Base-by-base conservation (phyloP, 2,888 invertebrate species). In the Synanthedon andrenaeformis region DNA sequence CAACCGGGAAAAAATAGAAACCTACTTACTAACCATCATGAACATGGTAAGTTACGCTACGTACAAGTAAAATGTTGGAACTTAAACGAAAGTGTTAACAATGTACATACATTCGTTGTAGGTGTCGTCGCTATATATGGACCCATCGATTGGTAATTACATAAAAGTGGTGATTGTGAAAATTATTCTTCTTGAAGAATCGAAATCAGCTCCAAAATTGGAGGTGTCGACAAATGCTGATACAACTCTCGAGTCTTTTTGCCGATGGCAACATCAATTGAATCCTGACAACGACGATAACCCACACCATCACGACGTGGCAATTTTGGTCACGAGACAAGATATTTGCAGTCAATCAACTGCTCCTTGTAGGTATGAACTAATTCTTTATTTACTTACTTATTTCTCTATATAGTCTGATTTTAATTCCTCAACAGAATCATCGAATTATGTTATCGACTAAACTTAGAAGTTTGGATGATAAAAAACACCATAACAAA, bases 221-320 rank as follows among this genome's bases (percentile, higher is more conserved):
- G 91, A 93, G 72, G 90, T 94, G 50, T 92, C 93, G 3, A 91
- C 93, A 53, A 94, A 95, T 76, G 96, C 96, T 0, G 96, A 96
- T 71, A 88, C 90, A 59, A 95, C 96, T 11, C 88, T 97, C 58
- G 90, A 91, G 60, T 94, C 93, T 64, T 97, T 97, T 87, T 97
- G 97, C 82, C 89, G 90, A 67, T 96, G 95, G 95, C 95, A 96
- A 74, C 90, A 91, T 66, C 88, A 87, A 52, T 81, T 92, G 57
- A 96, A 96, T 76, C 92, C 93, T 2, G 87, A 88, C 19, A 90
- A 92, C 63, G 95, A 96, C 68, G 84, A 90, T 12, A 92, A 96
- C 79, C 95, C 96, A 1, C 92, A 95, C 69, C 96, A 96, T 70
- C 96, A 96, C 75, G 96, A 96, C 72, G 95, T 96, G 4, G 96